Percentiles rank a stretch among this genome's conserved stretches.
Conservation (phyloP, 2,888 invertebrate genomes). For the Catocala fraxini region DNA sequence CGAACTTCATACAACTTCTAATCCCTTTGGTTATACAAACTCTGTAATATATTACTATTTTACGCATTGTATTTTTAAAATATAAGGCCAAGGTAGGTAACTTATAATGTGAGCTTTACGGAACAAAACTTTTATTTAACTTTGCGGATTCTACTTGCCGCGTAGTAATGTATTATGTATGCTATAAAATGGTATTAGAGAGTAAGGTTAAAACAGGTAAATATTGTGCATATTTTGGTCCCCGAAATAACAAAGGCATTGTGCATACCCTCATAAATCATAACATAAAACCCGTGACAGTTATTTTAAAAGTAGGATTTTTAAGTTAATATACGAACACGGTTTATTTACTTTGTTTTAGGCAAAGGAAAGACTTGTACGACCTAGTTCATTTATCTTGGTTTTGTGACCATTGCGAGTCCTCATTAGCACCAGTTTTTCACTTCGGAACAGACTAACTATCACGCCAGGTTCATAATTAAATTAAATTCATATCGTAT, state of each 20-base stretch:
- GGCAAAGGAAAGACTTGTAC: slow-evolving; percentile 27
- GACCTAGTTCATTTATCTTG: slow-evolving; percentile 44
- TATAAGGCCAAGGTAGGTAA: too few relatives aligned
- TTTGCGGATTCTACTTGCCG: slow-evolving; percentile 3
- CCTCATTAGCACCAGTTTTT: slow-evolving; percentile 45
- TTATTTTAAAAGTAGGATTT: slow-evolving; percentile 38
- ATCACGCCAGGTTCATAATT: slow-evolving; percentile 40
- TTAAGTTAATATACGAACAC: slow-evolving; percentile 21
- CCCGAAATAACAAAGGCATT: slow-evolving; percentile 28
- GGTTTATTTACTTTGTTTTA: slow-evolving; percentile 28
- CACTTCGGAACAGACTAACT: slow-evolving; percentile 13
- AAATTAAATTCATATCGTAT: slow-evolving; percentile 30
- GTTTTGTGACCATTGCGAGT: slow-evolving; percentile 24
- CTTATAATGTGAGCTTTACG: background rate
- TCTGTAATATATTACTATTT: too few relatives aligned
- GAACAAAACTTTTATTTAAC: slow-evolving; percentile 5
- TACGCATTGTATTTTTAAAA: too few relatives aligned
- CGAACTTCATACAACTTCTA: too few relatives aligned
- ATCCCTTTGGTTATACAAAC: too few relatives aligned
- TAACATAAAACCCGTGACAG: slow-evolving; percentile 17
- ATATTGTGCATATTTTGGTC: background rate
- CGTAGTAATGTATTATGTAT: background rate
- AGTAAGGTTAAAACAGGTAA: background rate
- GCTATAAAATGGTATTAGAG: slow-evolving; percentile 4
- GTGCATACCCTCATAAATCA: slow-evolving; percentile 32